phyloP scores from a whole-genome alignment of 2,888 invertebrate species.

The Trachelus tabidus region DNA sequence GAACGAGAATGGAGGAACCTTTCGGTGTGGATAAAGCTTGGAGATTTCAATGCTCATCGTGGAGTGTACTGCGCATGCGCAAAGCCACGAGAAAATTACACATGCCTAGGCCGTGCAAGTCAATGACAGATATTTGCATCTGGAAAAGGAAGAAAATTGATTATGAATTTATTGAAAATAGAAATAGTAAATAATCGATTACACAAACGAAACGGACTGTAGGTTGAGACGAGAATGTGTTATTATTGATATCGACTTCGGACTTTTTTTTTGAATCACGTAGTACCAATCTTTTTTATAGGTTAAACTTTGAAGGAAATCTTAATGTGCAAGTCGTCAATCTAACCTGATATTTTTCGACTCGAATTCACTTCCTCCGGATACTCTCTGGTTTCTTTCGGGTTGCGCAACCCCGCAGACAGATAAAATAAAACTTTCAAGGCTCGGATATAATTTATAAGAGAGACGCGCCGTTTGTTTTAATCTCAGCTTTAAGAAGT shows the following conservation, averaged over 20 bases:
- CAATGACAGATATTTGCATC: not conserved
- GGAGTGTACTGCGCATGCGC: not conserved
- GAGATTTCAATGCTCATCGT: not conserved
- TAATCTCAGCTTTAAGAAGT: conserved; percentile 61
- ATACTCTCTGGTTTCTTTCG: not conserved
- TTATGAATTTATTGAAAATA: not conserved
- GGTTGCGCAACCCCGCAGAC: not conserved
- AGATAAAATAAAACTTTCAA: conserved; percentile 50
- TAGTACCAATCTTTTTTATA: not conserved
- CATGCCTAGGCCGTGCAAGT: not conserved
- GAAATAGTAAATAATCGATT: not conserved
- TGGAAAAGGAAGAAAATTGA: not conserved
- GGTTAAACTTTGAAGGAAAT: not conserved
- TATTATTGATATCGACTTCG: not conserved
- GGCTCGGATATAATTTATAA: conserved; percentile 46
- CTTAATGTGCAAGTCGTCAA: not conserved
- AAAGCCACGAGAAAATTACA: not conserved
- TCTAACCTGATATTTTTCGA: not conserved
- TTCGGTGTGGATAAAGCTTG: not conserved
- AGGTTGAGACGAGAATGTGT: not conserved
- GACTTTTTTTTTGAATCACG: not conserved
- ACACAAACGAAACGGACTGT: not conserved
- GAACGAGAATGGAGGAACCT: not conserved
- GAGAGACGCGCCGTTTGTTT: conserved; percentile 46
- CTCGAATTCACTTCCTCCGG: not conserved